Percentiles rank a stretch among this genome's conserved stretches.
These are phyloP conservation scores for Suricata suricatta DNA, from an alignment of 2,113 vertebrate genomes.

Conservation along the genomic window DNA sequence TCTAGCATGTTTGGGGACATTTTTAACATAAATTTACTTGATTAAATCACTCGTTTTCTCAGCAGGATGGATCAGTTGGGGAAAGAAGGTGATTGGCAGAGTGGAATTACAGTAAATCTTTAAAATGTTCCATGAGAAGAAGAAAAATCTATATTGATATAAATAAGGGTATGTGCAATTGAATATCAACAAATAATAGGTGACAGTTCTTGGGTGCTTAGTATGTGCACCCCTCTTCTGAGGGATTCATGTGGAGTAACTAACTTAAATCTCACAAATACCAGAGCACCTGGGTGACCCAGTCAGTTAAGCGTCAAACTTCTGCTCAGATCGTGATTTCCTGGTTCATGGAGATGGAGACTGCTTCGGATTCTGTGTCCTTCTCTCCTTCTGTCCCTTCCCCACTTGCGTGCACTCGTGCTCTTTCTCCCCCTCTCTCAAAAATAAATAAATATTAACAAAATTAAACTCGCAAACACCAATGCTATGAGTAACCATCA, in stretches of 20 bases:
- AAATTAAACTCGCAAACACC: neutral
- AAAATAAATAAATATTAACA: no score
- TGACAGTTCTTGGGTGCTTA: neutral
- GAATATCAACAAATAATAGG: constrained; percentile 8
- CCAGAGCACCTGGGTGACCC: no score
- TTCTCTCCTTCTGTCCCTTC: no score
- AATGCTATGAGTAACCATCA: neutral
- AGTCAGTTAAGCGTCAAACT: no score
- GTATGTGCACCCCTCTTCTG: neutral
- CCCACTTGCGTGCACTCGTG: no score
- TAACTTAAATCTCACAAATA: neutral
- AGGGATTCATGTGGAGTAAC: neutral
- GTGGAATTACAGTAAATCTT: neutral
- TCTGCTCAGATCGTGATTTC: no score
- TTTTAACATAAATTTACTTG: neutral
- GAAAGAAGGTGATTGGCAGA: neutral
- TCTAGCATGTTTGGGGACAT: neutral
- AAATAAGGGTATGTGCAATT: neutral
- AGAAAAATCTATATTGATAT: constrained; percentile 23
- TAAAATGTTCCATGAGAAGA: neutral
- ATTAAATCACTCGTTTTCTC: constrained; percentile 26
- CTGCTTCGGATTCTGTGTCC: no score
- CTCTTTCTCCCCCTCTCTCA: no score
- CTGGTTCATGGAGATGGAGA: no score
- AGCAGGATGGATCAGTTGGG: neutral